A percentile compares a stretch with the other conserved stretches of the same genome.
These are phyloP conservation scores for Cerceris rybyensis DNA, from an alignment of 2,888 invertebrate species.

Conservation along the genomic window DNA sequence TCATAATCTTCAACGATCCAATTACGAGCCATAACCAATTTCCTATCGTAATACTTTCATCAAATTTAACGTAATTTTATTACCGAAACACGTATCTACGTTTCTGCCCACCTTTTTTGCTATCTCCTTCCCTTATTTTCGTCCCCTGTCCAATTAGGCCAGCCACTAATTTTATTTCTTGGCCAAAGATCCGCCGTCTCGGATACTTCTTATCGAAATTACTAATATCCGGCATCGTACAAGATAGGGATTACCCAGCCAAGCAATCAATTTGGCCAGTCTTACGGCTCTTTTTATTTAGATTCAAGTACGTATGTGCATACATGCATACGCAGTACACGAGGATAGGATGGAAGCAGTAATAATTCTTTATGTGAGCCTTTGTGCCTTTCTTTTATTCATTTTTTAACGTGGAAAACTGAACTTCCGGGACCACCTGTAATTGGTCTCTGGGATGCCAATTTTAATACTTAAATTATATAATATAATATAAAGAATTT, in stretches of 20 bases:
- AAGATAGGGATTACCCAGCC: conserved; percentile 63
- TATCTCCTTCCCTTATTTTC: conserved; percentile 24
- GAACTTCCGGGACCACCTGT: too few relatives aligned
- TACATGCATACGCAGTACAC: conserved; percentile 4
- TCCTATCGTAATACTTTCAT: conserved; percentile 36
- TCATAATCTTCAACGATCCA: conserved; percentile 17
- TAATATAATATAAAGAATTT: too few relatives aligned
- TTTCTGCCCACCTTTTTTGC: conserved; percentile 17
- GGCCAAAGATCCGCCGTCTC: conserved; percentile 46
- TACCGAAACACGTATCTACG: conserved; percentile 44
- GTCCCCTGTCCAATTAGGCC: conserved; percentile 49
- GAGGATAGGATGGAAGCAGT: not conserved
- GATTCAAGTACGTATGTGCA: conserved; percentile 30
- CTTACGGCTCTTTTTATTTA: conserved; percentile 47
- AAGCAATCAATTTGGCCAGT: conserved; percentile 68
- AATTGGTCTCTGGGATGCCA: not conserved
- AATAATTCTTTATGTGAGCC: not conserved
- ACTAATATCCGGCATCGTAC: conserved; percentile 75
- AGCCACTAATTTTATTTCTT: conserved; percentile 60
- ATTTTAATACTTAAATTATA: not conserved
- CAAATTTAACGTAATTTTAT: conserved; percentile 55
- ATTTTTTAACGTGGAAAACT: too few relatives aligned
- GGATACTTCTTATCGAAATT: conserved; percentile 69
- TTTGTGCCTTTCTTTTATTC: not conserved
- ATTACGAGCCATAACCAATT: conserved; percentile 49